Evolutionary conservation across 2,797 vertebrate genomes (phyloP).

Genomic region (Coilia nasus): DNA sequence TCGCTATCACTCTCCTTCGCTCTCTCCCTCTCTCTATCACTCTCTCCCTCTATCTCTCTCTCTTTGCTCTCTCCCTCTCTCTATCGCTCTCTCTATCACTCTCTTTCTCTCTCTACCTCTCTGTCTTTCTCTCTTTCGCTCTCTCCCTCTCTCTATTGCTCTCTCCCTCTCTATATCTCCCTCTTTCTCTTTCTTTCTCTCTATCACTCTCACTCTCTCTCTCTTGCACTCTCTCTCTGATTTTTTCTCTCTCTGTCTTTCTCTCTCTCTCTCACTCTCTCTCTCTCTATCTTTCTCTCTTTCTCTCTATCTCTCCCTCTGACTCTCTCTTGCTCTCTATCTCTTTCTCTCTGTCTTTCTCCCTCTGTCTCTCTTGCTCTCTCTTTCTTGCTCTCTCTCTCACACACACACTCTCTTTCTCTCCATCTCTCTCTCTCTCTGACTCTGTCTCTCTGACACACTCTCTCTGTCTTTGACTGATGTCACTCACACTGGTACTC

Average conservation of each 20-base stretch:
- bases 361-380: slow-evolving; percentile 28
- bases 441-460: too few species aligned
- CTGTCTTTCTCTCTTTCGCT: slow-evolving; percentile 34
- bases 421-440: slow-evolving; percentile 46
- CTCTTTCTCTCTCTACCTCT: too few species aligned
- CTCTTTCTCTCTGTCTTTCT: slow-evolving; percentile 30
- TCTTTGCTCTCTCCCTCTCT: slow-evolving; percentile 28
- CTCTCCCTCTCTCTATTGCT: slow-evolving; percentile 28
- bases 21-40: too few species aligned
- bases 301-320: slow-evolving; percentile 43
- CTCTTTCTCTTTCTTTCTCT: too few species aligned
- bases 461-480: too few species aligned
- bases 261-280: slow-evolving; percentile 49
- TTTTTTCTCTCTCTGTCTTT: too few species aligned
- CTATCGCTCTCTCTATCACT: too few species aligned
- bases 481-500: too few species aligned
- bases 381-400: slow-evolving; percentile 53
- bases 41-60: too few species aligned
- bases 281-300: slow-evolving; percentile 29
- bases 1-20: too few species aligned
- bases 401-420: slow-evolving; percentile 27
- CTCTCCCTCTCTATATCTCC: slow-evolving; percentile 40
- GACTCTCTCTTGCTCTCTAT: too few species aligned
- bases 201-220: slow-evolving; percentile 31
- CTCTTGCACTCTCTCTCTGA: slow-evolving; percentile 29